A percentile compares a stretch with the other conserved stretches of the same genome.
phyloP scores from a whole-genome alignment of 2,113 vertebrate species.

The Fregetta grallaria region DNA sequence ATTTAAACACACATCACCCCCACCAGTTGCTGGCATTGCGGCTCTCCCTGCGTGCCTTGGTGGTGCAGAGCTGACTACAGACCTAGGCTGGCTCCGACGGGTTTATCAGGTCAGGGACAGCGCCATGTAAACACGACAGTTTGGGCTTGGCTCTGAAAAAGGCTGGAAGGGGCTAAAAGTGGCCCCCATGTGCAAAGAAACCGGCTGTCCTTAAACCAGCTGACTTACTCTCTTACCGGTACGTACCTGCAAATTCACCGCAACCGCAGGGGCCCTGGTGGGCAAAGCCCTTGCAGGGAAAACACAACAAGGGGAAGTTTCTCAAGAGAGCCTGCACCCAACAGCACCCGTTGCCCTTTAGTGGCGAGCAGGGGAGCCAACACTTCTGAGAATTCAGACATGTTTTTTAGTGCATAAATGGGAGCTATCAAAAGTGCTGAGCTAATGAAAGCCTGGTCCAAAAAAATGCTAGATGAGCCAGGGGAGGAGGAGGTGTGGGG shows the following conservation, averaged over 20 bases:
- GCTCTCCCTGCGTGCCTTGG: neutral
- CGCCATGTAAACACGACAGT: fast-evolving
- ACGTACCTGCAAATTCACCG: neutral
- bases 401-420: neutral
- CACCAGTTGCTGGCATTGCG: neutral
- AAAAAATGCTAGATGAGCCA: neutral
- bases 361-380: neutral
- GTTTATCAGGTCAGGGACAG: neutral
- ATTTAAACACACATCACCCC: neutral
- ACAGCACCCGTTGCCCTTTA: neutral
- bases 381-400: neutral
- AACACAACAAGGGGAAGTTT: neutral
- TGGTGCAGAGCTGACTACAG: neutral
- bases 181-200: neutral
- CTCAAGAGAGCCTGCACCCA: neutral
- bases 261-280: neutral
- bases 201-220: neutral
- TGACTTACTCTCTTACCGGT: too few species aligned
- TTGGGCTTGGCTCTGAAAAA: neutral
- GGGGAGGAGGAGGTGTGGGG: neutral
- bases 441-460: neutral
- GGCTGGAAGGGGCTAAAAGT: neutral
- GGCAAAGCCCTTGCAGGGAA: neutral
- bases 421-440: neutral
- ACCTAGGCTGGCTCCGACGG: neutral